phyloP scores from a whole-genome alignment of 2,888 invertebrate genomes.

The Listrodromus nycthemerus region DNA sequence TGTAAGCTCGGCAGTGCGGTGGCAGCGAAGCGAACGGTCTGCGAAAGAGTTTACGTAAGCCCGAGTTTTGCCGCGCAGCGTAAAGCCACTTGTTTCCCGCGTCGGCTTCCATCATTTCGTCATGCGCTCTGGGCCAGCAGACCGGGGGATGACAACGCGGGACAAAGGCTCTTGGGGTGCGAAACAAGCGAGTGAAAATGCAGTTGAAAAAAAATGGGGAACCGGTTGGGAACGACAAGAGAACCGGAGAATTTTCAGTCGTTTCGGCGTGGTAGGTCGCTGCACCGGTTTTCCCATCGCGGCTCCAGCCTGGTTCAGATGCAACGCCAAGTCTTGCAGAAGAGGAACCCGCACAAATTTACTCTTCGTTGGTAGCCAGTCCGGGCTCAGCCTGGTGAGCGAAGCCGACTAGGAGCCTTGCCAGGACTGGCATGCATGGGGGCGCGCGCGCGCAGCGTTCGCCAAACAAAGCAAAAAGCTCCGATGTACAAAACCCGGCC shows the following conservation, averaged over 20 bases:
- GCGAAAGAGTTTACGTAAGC: conserved; percentile 7
- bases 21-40: conserved; percentile 19
- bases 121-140: conserved; percentile 14
- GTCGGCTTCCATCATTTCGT: neutral
- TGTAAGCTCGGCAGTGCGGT: conserved; percentile 16
- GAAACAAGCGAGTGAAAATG: neutral
- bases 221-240: neutral
- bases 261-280: neutral
- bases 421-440: conserved; percentile 12
- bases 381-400: neutral
- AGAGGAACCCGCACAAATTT: neutral
- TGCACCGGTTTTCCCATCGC: neutral
- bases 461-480: conserved; percentile 59
- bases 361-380: neutral
- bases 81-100: neutral
- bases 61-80: conserved; percentile 12
- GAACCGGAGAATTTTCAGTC: neutral
- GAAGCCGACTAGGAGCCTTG: conserved; percentile 25
- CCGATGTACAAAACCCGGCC: conserved; percentile 55
- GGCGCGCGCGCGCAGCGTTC: conserved; percentile 29
- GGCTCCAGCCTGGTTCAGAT: neutral
- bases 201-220: neutral
- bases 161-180: conserved; percentile 6
- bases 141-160: conserved; percentile 6
- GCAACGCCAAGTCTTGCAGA: neutral